phyloP scores from a whole-genome alignment of 1,140 invertebrate genomes.

The Drosophila pseudoananassae region DNA sequence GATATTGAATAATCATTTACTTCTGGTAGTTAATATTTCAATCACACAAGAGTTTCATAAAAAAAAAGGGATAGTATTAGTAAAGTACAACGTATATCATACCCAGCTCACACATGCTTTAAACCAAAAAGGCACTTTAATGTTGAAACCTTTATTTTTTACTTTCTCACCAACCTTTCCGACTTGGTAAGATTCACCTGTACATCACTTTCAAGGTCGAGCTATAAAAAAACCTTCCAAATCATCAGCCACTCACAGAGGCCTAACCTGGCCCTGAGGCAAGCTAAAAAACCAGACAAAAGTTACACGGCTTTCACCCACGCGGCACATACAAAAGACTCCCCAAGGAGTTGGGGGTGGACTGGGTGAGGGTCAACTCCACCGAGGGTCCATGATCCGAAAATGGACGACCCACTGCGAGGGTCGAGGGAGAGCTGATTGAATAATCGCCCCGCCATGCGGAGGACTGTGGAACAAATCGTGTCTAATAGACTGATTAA shows the following conservation, averaged over 20 bases:
- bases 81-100: neutral
- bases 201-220: conserved; percentile 26
- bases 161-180: neutral
- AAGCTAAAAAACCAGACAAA: conserved; percentile 32
- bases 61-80: neutral
- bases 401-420: conserved; percentile 61
- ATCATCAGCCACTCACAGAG: conserved; percentile 4
- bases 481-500: conserved; percentile 81
- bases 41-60: neutral
- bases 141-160: neutral
- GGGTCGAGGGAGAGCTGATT: conserved; percentile 50
- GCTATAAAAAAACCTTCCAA: conserved; percentile 3
- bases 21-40: neutral
- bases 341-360: neutral
- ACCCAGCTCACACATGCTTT: neutral
- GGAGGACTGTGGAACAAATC: conserved; percentile 72
- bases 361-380: conserved; percentile 21
- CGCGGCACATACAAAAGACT: conserved; percentile 13
- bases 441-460: conserved; percentile 67
- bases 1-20: neutral
- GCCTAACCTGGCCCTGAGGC: conserved; percentile 20
- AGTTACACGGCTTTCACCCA: conserved; percentile 29
- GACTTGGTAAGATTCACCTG: conserved; percentile 23
- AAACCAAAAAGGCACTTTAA: neutral
- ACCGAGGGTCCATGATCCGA: conserved; percentile 8